Conservation (phyloP, 2,113 vertebrate species). For the Lucifuga dentata region DNA sequence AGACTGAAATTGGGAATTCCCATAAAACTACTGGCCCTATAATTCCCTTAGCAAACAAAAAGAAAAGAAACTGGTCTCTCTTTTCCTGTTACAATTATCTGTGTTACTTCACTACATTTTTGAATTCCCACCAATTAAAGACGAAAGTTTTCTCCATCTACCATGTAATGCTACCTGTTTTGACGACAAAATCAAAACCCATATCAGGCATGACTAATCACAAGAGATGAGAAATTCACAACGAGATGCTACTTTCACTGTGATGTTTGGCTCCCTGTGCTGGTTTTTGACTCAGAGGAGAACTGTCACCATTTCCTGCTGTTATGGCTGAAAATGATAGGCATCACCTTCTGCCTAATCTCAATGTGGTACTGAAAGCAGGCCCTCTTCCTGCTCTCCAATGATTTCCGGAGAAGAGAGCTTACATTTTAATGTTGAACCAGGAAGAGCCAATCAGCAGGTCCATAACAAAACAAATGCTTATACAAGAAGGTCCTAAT, state of each 20-base stretch:
- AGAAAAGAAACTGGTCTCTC: conserved; percentile 38
- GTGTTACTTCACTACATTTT: conserved; percentile 15
- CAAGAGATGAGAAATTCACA: neutral
- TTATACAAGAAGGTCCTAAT: conserved; percentile 18
- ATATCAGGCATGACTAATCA: neutral
- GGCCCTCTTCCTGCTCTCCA: conserved; percentile 23
- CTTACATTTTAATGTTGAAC: neutral
- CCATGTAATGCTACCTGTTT: neutral
- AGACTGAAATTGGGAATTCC: conserved; percentile 60
- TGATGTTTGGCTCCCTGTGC: neutral
- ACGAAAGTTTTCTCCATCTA: neutral
- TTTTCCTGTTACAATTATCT: no score
- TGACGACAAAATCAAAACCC: conserved; percentile 10
- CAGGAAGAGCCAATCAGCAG: conserved; percentile 13
- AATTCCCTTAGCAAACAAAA: conserved; percentile 31
- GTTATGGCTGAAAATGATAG: conserved; percentile 45
- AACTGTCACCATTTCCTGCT: conserved; percentile 51
- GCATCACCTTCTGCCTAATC: conserved; percentile 11
- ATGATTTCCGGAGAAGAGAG: conserved; percentile 10
- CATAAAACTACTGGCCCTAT: conserved; percentile 46
- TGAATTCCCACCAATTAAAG: neutral
- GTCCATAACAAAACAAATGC: neutral
- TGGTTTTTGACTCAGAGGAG: neutral
- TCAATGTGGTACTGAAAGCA: conserved; percentile 5
- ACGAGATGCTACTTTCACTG: neutral